Percentiles rank a stretch among this genome's conserved stretches.
phyloP scores from a whole-genome alignment of 1,140 invertebrate species.

The Parapsyche elsis region DNA sequence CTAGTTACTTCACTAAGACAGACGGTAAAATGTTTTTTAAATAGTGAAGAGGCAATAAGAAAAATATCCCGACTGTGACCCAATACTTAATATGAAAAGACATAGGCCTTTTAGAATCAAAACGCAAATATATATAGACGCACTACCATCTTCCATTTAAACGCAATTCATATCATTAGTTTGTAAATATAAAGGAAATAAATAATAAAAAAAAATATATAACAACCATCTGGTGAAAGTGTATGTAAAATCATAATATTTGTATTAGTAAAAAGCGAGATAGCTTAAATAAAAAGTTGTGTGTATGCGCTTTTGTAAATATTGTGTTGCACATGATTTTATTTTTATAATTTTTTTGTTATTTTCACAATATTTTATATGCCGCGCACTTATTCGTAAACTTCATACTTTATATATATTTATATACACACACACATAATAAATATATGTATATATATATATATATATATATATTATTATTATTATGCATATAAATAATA shows the following conservation, averaged over 20 bases:
- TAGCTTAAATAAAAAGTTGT: no score
- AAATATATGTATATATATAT: background rate
- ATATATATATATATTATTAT: background rate
- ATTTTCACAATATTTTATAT: background rate
- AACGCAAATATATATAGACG: background rate
- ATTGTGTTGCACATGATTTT: background rate
- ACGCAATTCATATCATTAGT: constrained; percentile 10
- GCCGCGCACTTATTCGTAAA: background rate
- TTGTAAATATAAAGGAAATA: background rate
- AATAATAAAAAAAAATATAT: no score
- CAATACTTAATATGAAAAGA: no score
- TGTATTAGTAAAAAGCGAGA: no score
- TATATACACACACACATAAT: background rate
- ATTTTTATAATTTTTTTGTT: background rate
- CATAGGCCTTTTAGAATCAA: background rate
- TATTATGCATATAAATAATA: no score
- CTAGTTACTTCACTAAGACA: no score
- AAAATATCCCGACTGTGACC: no score
- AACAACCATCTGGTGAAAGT: no score
- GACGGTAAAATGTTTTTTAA: no score
- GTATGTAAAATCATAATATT: no score
- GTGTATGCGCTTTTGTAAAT: constrained; percentile 8
- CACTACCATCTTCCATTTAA: background rate
- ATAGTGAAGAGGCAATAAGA: no score
- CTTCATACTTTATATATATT: constrained; percentile 14